phyloP scores from a whole-genome alignment of 2,888 invertebrate species.

The Pteria penguin region DNA sequence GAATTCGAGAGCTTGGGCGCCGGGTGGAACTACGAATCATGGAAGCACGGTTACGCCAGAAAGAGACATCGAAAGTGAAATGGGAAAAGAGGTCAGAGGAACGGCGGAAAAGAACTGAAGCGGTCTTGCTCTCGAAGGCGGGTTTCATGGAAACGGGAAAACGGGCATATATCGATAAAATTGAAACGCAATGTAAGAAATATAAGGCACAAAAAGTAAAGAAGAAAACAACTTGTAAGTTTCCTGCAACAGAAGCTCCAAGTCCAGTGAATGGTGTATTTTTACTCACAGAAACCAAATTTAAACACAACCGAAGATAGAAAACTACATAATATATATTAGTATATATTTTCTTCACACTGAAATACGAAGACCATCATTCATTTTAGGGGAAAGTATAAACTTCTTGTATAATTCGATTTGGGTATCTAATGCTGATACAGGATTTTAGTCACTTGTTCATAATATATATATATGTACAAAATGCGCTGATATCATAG shows the following conservation, averaged over 20 bases:
- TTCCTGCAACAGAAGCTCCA: background rate
- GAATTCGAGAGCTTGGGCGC: slow-evolving; percentile 21
- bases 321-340: too few species aligned
- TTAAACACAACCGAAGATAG: too few species aligned
- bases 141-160: slow-evolving; percentile 28
- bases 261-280: background rate
- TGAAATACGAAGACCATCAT: too few species aligned
- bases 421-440: too few species aligned
- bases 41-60: slow-evolving; percentile 30
- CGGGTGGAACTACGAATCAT: slow-evolving; percentile 21
- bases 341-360: too few species aligned
- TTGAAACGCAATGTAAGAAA: slow-evolving; percentile 17
- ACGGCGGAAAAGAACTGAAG: slow-evolving; percentile 18
- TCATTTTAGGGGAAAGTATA: too few species aligned
- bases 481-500: too few species aligned
- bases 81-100: background rate
- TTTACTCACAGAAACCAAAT: background rate
- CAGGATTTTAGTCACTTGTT: too few species aligned
- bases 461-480: too few species aligned
- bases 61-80: background rate
- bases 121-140: slow-evolving; percentile 22
- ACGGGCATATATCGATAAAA: slow-evolving; percentile 21
- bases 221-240: background rate
- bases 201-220: background rate
- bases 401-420: too few species aligned